Conservation (phyloP, 2,113 vertebrate genomes). For the Ptyas mucosa region DNA sequence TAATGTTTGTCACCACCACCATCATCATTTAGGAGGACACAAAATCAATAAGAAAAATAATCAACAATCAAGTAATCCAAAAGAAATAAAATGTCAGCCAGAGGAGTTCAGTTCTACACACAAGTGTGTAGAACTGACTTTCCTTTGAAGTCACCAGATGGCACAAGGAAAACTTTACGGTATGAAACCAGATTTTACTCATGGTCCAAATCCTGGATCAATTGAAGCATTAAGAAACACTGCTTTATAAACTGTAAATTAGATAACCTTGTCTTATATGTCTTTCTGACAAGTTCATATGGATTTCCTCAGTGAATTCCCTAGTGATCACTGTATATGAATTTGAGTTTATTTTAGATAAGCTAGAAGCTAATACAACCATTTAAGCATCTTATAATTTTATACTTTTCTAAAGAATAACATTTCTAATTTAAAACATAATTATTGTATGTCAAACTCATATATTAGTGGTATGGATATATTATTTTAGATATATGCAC, state of each 20-base stretch:
- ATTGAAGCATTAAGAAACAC: not conserved
- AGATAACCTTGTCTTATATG: not conserved
- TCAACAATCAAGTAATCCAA: not conserved
- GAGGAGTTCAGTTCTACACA: not conserved
- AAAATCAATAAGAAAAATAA: not conserved
- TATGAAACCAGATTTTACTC: not conserved
- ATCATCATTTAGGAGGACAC: not conserved
- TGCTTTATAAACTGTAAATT: not conserved
- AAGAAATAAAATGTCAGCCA: not conserved
- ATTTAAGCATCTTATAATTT: not conserved
- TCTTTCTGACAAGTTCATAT: not conserved
- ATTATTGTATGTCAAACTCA: not conserved
- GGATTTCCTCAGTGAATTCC: not conserved
- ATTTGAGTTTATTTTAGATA: not conserved
- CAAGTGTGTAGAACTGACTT: not conserved
- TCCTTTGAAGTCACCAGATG: not conserved
- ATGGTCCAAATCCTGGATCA: not conserved
- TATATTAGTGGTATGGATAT: not conserved
- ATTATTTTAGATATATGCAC: not conserved
- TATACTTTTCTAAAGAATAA: not conserved
- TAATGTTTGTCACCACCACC: not conserved
- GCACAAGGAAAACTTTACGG: not conserved
- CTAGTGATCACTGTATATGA: not conserved
- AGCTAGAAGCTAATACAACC: not conserved
- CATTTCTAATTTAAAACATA: not conserved